Evolutionary conservation across 2,113 vertebrate species (phyloP).

Genomic region (Pelodiscus sinensis): DNA sequence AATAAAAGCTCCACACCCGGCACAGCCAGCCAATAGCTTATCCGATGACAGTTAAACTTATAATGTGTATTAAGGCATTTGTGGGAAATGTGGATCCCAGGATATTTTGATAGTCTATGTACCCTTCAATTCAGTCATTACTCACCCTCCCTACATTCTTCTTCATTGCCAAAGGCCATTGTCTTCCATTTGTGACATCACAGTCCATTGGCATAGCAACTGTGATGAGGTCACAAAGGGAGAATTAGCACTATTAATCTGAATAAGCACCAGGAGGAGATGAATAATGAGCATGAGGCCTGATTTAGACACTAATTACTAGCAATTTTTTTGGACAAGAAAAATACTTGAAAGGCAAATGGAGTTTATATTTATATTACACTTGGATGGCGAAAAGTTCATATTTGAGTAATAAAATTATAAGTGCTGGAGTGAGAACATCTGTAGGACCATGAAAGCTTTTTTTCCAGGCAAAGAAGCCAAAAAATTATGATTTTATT

Average conservation of each 20-base stretch:
- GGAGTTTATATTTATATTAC: conserved; percentile 67
- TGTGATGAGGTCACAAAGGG: conserved; percentile 45
- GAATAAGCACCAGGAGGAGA: conserved; percentile 4
- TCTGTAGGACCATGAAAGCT: conserved; percentile 49
- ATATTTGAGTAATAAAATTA: conserved; percentile 65
- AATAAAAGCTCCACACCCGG: conserved; percentile 12
- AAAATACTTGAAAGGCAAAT: conserved; percentile 75
- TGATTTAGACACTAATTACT: conserved; percentile 56
- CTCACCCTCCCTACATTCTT: conserved; percentile 13
- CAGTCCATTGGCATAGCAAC: conserved; percentile 12
- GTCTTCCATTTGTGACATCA: conserved; percentile 74
- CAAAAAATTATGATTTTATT: conserved; percentile 48
- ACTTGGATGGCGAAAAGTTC: conserved; percentile 51
- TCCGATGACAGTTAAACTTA: conserved; percentile 9
- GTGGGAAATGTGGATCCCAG: background rate
- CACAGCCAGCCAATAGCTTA: background rate
- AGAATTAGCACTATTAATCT: conserved; percentile 57
- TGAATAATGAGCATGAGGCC: conserved; percentile 59
- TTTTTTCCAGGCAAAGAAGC: conserved; percentile 69
- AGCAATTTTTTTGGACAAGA: conserved; percentile 68
- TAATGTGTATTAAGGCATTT: background rate
- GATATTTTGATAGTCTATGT: conserved; percentile 12
- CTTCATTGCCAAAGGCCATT: conserved; percentile 38
- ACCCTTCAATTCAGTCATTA: background rate
- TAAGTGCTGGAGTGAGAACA: conserved; percentile 65